Base-by-base conservation (phyloP, 2,888 invertebrate genomes). In the Buathra laborator region DNA sequence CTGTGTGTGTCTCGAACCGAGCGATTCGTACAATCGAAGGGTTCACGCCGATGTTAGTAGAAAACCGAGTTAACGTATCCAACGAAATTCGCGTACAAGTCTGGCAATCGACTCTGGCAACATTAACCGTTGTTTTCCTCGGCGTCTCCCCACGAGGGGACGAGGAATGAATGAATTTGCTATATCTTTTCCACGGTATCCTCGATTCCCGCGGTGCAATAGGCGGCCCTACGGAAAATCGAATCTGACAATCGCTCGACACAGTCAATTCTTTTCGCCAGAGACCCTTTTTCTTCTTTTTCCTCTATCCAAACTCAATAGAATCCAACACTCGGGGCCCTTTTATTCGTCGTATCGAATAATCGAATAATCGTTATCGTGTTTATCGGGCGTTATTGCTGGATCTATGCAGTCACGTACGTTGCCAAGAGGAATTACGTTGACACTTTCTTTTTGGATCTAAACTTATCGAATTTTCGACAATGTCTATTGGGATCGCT, bases 341-440 rank as follows among this genome's bases (percentile, higher is more conserved):
- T 68, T 84, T 84, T 81, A 29, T 77, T 72, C 66, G 64, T 9
- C 59, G 74, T 24, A 64, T 78, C 68, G 81, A 84, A 81, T 81
- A 78, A 84, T 84, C 74, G 53, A 64, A 81, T 81, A 37, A 77
- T 72, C 77, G 81, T 84, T 81, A 81, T 81, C 81, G 32, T 48
- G 16, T 56, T 62, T 62, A 62, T 62, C n/a, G 37, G 51, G 70
- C 64, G 70, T 84, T 81, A 84, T 84, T 78, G 81, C 48, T 68
- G 56, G 3, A 48, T 12, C 48, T 32, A 48, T 48, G 51, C 14
- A 37, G 62, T 62, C 62, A 59, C 59, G 72, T 72, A 24, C n/a
- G 51, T 14, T 37, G 10, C 29, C 9, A 14, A 43, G 44, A 44
- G 56, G 12, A 56, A 53, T 71, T 32, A 68, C n/a, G 48, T 48